These are phyloP conservation scores for Pterostichus niger DNA, from an alignment of 2,888 invertebrate species.

Conservation along the genomic window DNA sequence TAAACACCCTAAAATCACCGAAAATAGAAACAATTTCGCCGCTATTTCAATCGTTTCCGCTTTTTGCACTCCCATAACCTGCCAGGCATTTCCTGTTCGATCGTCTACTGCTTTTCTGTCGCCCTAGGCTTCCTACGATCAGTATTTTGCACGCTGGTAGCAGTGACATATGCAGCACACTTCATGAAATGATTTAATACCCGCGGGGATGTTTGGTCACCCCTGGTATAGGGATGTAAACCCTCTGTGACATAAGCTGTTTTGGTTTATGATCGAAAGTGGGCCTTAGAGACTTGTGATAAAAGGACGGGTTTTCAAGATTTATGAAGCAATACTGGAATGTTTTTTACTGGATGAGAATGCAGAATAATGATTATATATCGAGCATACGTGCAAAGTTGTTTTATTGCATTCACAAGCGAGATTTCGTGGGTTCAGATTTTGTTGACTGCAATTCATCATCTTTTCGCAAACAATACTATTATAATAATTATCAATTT, in stretches of 20 bases:
- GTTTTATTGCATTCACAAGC: too few species aligned
- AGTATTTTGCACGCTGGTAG: not conserved
- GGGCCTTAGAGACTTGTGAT: too few species aligned
- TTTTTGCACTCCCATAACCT: slow-evolving; percentile 17
- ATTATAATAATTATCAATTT: too few species aligned
- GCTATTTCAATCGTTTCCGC: slow-evolving; percentile 44
- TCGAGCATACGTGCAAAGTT: too few species aligned
- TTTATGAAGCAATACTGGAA: too few species aligned
- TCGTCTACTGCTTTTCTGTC: slow-evolving; percentile 11
- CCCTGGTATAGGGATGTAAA: not conserved
- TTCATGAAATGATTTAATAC: slow-evolving; percentile 37
- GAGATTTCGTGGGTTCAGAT: too few species aligned
- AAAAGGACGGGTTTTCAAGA: too few species aligned
- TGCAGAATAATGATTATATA: too few species aligned
- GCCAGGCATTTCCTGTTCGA: slow-evolving; percentile 31
- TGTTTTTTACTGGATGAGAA: too few species aligned
- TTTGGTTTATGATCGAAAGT: too few species aligned
- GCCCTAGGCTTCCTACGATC: slow-evolving; percentile 9
- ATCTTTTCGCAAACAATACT: too few species aligned
- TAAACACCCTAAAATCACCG: not conserved
- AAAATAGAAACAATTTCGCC: slow-evolving; percentile 17
- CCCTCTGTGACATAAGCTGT: not conserved
- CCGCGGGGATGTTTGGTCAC: slow-evolving; percentile 5
- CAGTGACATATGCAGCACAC: slow-evolving; percentile 18
- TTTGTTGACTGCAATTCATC: too few species aligned